Evolutionary conservation across 2,888 invertebrate species (phyloP), one percentile per base, ranked within the genome.

Genomic region (Arge pagana): DNA sequence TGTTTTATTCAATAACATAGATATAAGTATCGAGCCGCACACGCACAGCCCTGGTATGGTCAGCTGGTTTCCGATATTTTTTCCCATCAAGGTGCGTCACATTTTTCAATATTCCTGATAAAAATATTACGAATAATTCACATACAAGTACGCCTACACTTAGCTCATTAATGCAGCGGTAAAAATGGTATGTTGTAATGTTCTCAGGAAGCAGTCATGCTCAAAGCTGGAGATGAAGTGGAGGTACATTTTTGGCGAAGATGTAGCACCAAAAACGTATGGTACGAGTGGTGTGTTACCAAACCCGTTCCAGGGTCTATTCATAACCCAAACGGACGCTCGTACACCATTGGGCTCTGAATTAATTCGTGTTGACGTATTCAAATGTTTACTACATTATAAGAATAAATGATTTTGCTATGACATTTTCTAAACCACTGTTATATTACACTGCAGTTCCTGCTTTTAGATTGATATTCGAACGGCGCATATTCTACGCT

Each of bases 21-120:
- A 79, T 64, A 80, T 99, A 40, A 97, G 97, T 75, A 97, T 94
- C 67, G 86, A 90, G 65, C 97, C 98, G 1, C 82, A 84, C 37
- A 91, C 91, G 1, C 92, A 94, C 73, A 93, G 96, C 15, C 82
- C 83, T 1, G 93, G 92, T 62, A 94, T 99, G 94, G 90, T 95
- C 68, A 95, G 95, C 56, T 99, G 99, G 99, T 99, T 98, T 76
- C 96, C 98, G 4, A 91, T 96, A 59, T 90, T 90, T 65, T 95
- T 98, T 71, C 97, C 98, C 6, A 83, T 95, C 37, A 82, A 83
- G 78, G 92, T 90, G 79, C n/a, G n/a, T n/a, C n/a, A n/a, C n/a
- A n/a, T n/a, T n/a, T n/a, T n/a, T n/a, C n/a, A 28, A 10, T n/a
- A 28, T 10, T 28, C n/a, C n/a, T 10, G 8, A 8, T 28, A n/a